Percentiles rank a stretch among this genome's conserved stretches.
These are phyloP conservation scores for Cyphomyrus plagiostoma DNA, from an alignment of 2,113 vertebrate species.

Conservation along the genomic window DNA sequence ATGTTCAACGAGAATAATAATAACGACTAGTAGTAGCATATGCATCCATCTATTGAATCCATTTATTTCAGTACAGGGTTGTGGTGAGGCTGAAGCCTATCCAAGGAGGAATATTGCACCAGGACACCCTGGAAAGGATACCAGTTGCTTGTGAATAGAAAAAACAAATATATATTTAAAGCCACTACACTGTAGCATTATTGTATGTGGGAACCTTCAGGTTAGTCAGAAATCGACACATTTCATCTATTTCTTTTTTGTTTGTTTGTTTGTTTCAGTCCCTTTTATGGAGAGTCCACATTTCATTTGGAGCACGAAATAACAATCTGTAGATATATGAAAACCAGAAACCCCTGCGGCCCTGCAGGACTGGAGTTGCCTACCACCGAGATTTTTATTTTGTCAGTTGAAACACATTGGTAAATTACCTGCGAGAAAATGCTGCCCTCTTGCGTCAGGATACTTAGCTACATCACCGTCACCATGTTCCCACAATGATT, in stretches of 20 bases:
- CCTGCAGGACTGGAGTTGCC: conserved; percentile 19
- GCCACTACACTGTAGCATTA: not conserved
- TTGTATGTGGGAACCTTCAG: not conserved
- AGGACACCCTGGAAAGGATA: not conserved
- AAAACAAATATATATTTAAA: not conserved
- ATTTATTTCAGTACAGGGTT: not conserved
- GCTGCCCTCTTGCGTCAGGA: conserved; percentile 4
- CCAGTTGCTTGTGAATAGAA: not conserved
- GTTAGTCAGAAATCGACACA: not conserved
- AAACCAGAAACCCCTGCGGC: conserved; percentile 31
- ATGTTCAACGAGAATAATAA: not conserved
- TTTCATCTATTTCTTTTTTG: not conserved
- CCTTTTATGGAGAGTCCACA: not conserved
- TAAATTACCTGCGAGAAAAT: not conserved
- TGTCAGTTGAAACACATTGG: not conserved
- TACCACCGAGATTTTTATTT: not conserved
- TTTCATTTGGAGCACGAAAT: not conserved
- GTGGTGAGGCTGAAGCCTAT: not conserved
- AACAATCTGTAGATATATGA: not conserved
- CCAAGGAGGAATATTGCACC: not conserved
- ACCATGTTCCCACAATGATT: not conserved
- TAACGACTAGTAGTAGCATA: not conserved
- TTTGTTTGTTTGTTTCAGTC: not conserved
- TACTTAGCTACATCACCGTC: not conserved
- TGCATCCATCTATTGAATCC: not conserved